Evolutionary conservation across 2,113 vertebrate species (phyloP), one percentile per base, ranked within the genome.

Genomic region (Neolamprologus tretocephalus): DNA sequence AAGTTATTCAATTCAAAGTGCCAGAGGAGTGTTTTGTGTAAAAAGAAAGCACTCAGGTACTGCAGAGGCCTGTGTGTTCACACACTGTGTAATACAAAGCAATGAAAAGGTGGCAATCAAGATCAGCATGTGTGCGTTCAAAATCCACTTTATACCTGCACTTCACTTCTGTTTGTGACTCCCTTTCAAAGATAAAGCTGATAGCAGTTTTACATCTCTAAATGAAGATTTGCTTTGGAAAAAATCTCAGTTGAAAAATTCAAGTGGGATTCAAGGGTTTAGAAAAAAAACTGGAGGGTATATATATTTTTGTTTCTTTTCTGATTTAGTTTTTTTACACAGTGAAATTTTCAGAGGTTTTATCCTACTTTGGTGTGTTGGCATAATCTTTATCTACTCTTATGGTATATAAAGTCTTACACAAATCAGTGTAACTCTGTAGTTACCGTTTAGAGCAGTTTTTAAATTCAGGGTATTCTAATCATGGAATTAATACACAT

Each of bases 1-100:
- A 49, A 78, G 73, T 53, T 35, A n/a, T 80, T 45, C 4, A 45
- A 26, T 58, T 75, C 26, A 82, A 28, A 66, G 42, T 55, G 13
- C 10, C 35, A 21, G 47, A 58, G 73, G 28, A 35, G 31, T 21
- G 61, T 47, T 26, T 81, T 80, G 10, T 54, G 8, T 54, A 8
- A 11, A 51, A 8, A 23, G 21, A 37, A 10, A 42, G 37, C 2
- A n/a, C 31, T 61, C 2, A 2, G 10, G 54, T 73, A 28, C 71
- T 19, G 42, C 23, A 75, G 71, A 28, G 16, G 9, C 7, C 45
- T 51, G 73, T 49, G 28, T 19, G 26, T 49, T 78, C 26, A 33
- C 26, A 78, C 23, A n/a, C 16, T n/a, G 42, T 75, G 8, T 49
- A 51, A 31, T n/a, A 78, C 16, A 78, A 31, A 78, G 28, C 26